Evolutionary conservation across 2,113 vertebrate species (phyloP).

Genomic region (Sturnus vulgaris): DNA sequence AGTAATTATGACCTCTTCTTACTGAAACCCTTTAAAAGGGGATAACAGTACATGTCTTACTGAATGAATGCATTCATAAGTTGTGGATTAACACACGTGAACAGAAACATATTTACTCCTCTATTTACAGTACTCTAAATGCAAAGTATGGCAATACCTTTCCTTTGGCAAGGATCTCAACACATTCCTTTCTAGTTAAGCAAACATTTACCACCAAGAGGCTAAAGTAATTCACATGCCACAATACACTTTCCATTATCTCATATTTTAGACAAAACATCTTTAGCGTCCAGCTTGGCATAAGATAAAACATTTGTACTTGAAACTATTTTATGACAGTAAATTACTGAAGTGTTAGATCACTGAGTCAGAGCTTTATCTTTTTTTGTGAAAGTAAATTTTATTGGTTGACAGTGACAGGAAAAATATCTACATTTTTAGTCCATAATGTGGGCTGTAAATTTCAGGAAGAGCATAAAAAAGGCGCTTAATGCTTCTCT

Average conservation of each 20-base stretch:
- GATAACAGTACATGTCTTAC: conserved; percentile 24
- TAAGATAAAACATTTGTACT: conserved; percentile 55
- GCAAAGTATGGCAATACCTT: conserved; percentile 53
- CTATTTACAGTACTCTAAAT: conserved; percentile 58
- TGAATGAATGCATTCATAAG: conserved; percentile 40
- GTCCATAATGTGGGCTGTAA: neutral
- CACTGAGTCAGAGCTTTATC: conserved; percentile 52
- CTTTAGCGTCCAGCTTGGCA: conserved; percentile 58
- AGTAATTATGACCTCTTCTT: conserved; percentile 54
- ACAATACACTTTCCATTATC: conserved; percentile 69
- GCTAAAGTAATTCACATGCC: conserved; percentile 65
- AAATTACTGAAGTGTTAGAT: conserved; percentile 65
- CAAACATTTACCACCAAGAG: conserved; percentile 65
- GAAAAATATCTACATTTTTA: conserved; percentile 20
- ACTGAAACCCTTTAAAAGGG: conserved; percentile 32
- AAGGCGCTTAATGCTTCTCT: neutral
- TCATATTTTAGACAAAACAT: conserved; percentile 69
- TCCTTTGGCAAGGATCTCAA: conserved; percentile 37
- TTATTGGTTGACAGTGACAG: conserved; percentile 51
- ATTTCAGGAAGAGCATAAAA: neutral
- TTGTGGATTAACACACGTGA: conserved; percentile 47
- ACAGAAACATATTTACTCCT: conserved; percentile 58
- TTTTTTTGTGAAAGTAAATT: conserved; percentile 20
- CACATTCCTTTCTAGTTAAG: conserved; percentile 66
- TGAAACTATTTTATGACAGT: conserved; percentile 66